A percentile compares a stretch with the other conserved stretches of the same genome.
phyloP scores from a whole-genome alignment of 2,888 invertebrate genomes.

The Bruchidius siliquastri region DNA sequence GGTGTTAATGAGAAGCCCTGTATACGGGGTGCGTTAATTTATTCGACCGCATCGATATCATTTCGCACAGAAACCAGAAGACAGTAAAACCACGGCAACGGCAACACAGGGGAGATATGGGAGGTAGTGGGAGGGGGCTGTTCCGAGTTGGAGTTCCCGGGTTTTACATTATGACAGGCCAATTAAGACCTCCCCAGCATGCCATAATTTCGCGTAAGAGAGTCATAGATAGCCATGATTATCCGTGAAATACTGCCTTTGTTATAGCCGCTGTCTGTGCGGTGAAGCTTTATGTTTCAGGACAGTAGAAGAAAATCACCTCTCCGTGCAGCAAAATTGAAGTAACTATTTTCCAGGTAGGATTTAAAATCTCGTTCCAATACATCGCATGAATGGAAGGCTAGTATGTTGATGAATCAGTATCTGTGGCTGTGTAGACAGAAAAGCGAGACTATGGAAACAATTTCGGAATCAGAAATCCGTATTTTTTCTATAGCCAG shows the following conservation, averaged over 20 bases:
- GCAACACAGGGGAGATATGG: background rate
- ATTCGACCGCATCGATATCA: background rate
- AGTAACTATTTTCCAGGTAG: too few species aligned
- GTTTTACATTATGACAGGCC: background rate
- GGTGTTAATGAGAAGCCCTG: background rate
- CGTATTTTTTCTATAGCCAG: too few species aligned
- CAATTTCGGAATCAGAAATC: too few species aligned
- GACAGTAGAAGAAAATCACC: background rate
- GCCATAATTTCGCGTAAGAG: background rate
- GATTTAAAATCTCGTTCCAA: too few species aligned
- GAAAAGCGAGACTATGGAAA: too few species aligned
- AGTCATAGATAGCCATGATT: background rate
- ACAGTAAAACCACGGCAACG: background rate
- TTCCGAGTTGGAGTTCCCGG: background rate
- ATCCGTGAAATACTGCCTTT: background rate
- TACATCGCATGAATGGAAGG: too few species aligned
- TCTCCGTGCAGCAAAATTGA: background rate
- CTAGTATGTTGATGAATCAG: too few species aligned
- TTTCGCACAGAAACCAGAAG: background rate
- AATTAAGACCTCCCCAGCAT: background rate
- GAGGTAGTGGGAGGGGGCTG: background rate
- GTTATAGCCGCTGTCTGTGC: background rate
- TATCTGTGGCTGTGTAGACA: too few species aligned
- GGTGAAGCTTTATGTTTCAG: background rate
- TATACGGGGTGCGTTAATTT: background rate